These are phyloP conservation scores for Prorops nasuta DNA, from an alignment of 1,140 invertebrate species.

Conservation along the genomic window DNA sequence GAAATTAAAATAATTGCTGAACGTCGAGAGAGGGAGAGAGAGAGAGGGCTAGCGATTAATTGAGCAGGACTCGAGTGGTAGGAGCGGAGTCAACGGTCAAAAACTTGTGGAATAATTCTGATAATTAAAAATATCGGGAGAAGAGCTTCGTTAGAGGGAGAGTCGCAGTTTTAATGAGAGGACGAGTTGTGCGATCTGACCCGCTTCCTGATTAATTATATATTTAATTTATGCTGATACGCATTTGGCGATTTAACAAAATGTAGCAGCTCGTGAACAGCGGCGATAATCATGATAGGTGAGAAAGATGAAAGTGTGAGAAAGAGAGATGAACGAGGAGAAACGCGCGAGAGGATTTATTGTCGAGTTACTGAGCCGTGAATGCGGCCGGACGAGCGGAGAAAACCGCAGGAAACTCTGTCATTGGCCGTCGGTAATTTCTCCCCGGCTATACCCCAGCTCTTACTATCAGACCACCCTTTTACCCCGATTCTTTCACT, in stretches of 20 bases:
- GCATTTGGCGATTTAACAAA: conserved; percentile 30
- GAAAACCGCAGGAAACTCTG: conserved; percentile 38
- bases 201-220: conserved; percentile 32
- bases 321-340: background rate
- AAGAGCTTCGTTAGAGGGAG: no score
- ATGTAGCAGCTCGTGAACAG: conserved; percentile 13
- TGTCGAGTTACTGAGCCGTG: conserved; percentile 33
- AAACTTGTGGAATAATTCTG: no score
- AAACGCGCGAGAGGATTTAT: conserved; percentile 30
- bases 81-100: no score
- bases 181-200: no score
- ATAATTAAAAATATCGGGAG: no score
- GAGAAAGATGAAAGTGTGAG: conserved; percentile 14
- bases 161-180: no score
- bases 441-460: conserved; percentile 6
- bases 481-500: background rate
- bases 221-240: conserved; percentile 42
- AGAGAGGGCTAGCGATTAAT: no score
- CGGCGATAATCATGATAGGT: conserved; percentile 8
- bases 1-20: no score
- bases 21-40: no score
- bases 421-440: conserved; percentile 37
- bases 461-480: background rate
- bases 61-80: no score
- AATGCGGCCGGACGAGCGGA: conserved; percentile 35